These are phyloP conservation scores for Drosophila peninsularis DNA, from an alignment of 2,888 invertebrate genomes.

Conservation along the genomic window DNA sequence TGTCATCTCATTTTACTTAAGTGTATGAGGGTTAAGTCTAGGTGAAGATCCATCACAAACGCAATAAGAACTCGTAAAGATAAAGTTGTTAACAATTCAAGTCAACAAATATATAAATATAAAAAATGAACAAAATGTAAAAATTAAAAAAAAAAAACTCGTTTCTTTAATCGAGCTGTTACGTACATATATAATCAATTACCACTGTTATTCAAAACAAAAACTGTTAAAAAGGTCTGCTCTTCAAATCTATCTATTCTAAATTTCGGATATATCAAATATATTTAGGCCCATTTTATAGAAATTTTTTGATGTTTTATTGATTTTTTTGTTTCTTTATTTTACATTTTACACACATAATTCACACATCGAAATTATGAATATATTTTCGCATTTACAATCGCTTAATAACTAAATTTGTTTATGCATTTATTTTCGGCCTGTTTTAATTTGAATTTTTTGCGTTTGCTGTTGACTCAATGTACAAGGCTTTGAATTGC, in stretches of 20 bases:
- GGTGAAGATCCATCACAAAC: too few species aligned
- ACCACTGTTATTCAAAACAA: background rate
- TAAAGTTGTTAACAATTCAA: too few species aligned
- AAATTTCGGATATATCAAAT: too few species aligned
- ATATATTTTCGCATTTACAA: constrained; percentile 74
- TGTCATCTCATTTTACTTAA: too few species aligned
- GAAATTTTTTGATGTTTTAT: constrained; percentile 50
- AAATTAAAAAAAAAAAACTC: too few species aligned
- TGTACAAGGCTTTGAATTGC: constrained; percentile 35
- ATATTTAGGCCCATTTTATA: too few species aligned
- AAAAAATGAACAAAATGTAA: too few species aligned
- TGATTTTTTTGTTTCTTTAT: constrained; percentile 79
- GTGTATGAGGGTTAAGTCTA: too few species aligned
- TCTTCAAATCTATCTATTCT: background rate
- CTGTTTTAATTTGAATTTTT: constrained; percentile 29
- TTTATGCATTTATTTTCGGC: constrained; percentile 64
- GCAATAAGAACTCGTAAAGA: too few species aligned
- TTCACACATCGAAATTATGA: constrained; percentile 77
- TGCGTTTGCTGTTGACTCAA: constrained; percentile 36
- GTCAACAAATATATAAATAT: too few species aligned
- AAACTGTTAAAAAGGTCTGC: background rate
- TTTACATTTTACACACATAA: constrained; percentile 82
- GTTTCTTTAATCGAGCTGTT: too few species aligned
- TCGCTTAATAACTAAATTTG: constrained; percentile 73
- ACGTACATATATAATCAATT: background rate